Conservation (phyloP, 2,113 vertebrate genomes). For the Myrmophylax atrothorax region DNA sequence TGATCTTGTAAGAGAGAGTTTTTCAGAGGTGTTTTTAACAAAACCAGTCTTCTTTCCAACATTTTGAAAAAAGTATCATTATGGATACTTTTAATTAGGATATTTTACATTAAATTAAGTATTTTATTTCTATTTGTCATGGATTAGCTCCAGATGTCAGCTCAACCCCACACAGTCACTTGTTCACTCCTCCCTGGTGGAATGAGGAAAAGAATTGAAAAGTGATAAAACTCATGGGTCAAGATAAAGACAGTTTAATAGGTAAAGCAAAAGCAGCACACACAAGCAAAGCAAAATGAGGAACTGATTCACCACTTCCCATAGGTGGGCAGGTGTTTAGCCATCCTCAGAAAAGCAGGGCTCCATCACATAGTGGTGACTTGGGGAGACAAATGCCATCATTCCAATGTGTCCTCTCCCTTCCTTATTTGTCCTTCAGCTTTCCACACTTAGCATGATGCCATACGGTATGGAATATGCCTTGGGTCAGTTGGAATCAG, state of each 20-base stretch:
- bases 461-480: no score
- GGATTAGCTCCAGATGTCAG: background rate
- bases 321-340: background rate
- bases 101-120: background rate
- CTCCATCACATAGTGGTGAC: background rate
- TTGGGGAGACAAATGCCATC: background rate
- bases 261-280: background rate
- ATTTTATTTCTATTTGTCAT: background rate
- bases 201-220: background rate
- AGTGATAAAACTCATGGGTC: background rate
- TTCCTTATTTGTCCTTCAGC: background rate
- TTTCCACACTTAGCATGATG: background rate
- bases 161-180: fast-evolving
- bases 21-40: background rate
- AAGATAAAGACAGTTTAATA: background rate
- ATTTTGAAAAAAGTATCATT: background rate
- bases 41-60: background rate
- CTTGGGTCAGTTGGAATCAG: background rate
- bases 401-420: fast-evolving
- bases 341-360: background rate
- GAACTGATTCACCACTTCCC: background rate
- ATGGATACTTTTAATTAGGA: background rate
- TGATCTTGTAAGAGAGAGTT: background rate
- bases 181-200: background rate
- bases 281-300: background rate